phyloP scores from a whole-genome alignment of 2,113 vertebrate species.

The Trogon melanurus region DNA sequence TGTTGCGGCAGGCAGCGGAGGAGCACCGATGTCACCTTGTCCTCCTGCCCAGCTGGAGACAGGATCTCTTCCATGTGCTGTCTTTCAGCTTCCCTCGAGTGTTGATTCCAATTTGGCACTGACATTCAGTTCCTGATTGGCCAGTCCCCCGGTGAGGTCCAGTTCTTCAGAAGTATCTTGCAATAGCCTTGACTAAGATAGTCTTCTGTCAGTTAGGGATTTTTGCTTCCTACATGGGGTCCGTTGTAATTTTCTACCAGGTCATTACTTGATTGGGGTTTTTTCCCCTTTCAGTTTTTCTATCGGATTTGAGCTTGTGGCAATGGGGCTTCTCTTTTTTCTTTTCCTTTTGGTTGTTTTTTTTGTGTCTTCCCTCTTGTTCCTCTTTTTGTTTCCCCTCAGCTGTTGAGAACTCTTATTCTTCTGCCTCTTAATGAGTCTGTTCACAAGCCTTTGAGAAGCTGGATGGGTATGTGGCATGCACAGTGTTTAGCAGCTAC shows the following conservation, averaged over 20 bases:
- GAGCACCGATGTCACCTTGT: background rate
- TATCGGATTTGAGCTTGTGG: background rate
- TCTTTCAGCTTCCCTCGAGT: background rate
- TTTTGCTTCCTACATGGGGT: background rate
- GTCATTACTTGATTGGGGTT: background rate
- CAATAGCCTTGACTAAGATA: background rate
- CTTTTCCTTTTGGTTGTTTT: background rate
- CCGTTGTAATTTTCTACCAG: background rate
- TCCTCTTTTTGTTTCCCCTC: background rate
- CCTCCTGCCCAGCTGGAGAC: background rate
- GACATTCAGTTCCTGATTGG: background rate
- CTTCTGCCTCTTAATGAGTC: background rate
- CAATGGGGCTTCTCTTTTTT: background rate
- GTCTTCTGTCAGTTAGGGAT: background rate
- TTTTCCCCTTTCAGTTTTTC: background rate
- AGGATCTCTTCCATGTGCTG: background rate
- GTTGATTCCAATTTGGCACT: background rate
- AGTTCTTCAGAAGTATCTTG: background rate
- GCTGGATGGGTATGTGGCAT: accelerated
- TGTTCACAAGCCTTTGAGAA: background rate
- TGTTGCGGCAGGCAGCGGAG: background rate
- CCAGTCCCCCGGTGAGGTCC: background rate
- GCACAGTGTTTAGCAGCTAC: background rate
- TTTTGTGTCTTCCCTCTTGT: background rate
- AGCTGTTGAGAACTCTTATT: background rate